Evolutionary conservation across 2,888 invertebrate species (phyloP).

Genomic region (Clostera curtula): DNA sequence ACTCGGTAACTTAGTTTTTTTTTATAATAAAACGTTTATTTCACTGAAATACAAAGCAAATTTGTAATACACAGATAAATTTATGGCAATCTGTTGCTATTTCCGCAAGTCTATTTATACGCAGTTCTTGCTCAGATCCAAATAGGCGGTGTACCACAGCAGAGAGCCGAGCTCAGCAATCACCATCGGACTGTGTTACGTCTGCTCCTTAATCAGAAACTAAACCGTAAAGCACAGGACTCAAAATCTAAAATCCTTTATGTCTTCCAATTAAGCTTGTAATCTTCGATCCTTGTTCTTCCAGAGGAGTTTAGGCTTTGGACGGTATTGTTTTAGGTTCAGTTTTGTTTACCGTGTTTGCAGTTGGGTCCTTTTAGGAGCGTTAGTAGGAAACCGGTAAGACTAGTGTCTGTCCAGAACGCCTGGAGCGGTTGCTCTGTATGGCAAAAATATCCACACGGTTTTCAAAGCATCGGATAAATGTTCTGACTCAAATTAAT

Average conservation of each 20-base stretch:
- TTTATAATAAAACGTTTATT: too few species aligned
- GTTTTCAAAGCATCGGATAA: conserved; percentile 35
- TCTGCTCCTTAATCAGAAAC: conserved; percentile 19
- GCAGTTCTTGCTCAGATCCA: conserved; percentile 32
- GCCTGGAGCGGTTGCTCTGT: conserved; percentile 38
- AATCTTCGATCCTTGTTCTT: conserved; percentile 1
- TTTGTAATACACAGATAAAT: too few species aligned
- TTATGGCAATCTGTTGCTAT: too few species aligned
- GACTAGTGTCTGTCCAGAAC: conserved; percentile 51
- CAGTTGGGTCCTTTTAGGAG: conserved; percentile 22
- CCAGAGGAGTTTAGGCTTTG: conserved; percentile 4
- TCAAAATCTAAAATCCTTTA: conserved; percentile 23
- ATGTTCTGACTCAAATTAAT: too few species aligned
- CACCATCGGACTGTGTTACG: conserved; percentile 21
- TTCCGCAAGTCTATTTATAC: conserved; percentile 20
- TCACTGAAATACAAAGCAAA: too few species aligned
- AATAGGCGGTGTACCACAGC: conserved; percentile 29
- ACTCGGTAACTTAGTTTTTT: too few species aligned
- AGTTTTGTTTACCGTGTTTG: conserved; percentile 9
- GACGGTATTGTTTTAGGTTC: conserved; percentile 10
- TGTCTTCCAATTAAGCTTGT: not conserved
- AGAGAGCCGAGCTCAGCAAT: conserved; percentile 37
- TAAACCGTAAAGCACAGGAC: conserved; percentile 14
- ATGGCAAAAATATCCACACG: conserved; percentile 50
- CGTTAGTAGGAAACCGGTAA: conserved; percentile 42